Evolutionary conservation across 2,888 invertebrate genomes (phyloP), one percentile per base, ranked within the genome.

Genomic region (Athetis lepigone): DNA sequence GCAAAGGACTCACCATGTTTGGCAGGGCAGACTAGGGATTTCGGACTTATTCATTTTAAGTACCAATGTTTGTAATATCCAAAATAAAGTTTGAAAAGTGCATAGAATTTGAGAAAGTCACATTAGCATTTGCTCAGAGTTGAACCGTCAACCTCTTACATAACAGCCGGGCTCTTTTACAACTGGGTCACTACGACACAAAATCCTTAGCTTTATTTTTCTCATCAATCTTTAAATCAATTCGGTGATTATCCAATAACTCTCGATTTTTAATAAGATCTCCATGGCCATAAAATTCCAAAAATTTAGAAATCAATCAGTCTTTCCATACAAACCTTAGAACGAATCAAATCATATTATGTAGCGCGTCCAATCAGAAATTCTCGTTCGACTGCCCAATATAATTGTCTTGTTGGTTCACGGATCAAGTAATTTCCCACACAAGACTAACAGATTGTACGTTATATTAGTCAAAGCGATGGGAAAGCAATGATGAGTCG

Each of bases 401-500:
- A 27, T 40, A 25, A n/a, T 49, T 19, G 19, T 56, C 13, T 61
- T 39, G 16, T 47, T 16, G 29, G 54, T 55, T 23, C 45, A 75
- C 45, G 49, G 56, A 45, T 71, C 25, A 19, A 57, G 63, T 46
- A 42, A 50, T 23, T 76, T 74, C 72, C 47, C 73, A 76, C 76
- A 71, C 57, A 45, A 71, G 19, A 46, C 43, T 36, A 29, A 40
- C 39, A 65, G 47, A 64, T 60, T 23, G 49, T 52, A 63, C 57
- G 33, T 59, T 49, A 59, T 64, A 61, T 64, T 67, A 71, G 64
- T 68, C 50, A 51, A 58, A 51, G 58, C 71, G 57, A 77, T 83
- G 83, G 77, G 82, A 83, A 82, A 80, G 80, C 66, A 67, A 75
- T 68, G 72, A 74, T 69, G 70, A 64, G 52, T 39, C 19, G 37